A percentile compares a stretch with the other conserved stretches of the same genome.
phyloP scores from a whole-genome alignment of 2,113 vertebrate genomes.

The Prochilodus magdalenae region DNA sequence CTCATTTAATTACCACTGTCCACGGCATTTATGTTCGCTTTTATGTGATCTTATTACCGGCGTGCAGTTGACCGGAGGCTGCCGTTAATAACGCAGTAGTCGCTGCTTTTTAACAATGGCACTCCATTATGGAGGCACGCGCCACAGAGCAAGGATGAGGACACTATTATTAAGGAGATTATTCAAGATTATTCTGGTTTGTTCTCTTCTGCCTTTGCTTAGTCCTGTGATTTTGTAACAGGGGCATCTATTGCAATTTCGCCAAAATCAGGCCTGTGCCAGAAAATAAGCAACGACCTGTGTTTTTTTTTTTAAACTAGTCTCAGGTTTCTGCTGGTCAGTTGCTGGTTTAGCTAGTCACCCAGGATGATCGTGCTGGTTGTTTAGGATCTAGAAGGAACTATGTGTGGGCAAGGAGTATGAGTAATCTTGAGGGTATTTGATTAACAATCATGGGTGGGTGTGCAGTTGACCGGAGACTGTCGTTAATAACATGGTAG shows the following conservation, averaged over 20 bases:
- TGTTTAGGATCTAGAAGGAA: no score
- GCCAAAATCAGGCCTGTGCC: no score
- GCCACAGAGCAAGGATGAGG: constrained; percentile 67
- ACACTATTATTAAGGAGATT: constrained; percentile 79
- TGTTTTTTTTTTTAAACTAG: no score
- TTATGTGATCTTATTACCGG: constrained; percentile 70
- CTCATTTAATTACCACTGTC: constrained; percentile 74
- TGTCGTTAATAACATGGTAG: constrained; percentile 74
- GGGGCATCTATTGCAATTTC: background rate
- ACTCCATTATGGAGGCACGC: constrained; percentile 73
- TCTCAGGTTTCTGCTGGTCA: no score
- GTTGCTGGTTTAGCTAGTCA: no score
- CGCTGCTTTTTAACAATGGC: constrained; percentile 75
- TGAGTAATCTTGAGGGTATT: no score
- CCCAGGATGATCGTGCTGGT: no score
- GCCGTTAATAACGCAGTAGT: constrained; percentile 73
- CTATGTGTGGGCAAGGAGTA: no score
- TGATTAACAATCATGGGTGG: no score
- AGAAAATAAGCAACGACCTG: no score
- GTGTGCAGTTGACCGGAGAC: constrained; percentile 71
- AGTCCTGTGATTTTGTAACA: constrained; percentile 58
- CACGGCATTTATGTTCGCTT: constrained; percentile 68
- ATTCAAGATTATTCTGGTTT: constrained; percentile 59
- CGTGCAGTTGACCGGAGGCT: constrained; percentile 71
- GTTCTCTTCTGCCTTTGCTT: constrained; percentile 45